Percentiles rank a stretch among this genome's conserved stretches.
Evolutionary conservation across 2,113 vertebrate genomes (phyloP).

Genomic region (Alexandromys fortis): DNA sequence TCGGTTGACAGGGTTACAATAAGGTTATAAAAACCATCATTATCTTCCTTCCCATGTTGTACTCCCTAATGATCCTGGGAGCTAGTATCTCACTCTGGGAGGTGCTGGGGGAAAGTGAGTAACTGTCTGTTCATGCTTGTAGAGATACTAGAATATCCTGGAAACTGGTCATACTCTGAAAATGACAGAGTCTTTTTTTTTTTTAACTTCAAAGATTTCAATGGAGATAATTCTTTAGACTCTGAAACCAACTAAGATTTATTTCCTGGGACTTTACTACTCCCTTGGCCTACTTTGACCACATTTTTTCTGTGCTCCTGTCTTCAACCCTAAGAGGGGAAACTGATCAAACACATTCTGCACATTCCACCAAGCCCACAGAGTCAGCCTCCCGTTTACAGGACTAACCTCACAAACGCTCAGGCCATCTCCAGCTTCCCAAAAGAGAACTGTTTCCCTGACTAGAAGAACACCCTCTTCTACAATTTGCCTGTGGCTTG

Average conservation of each 20-base stretch:
- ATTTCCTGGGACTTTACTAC: constrained; percentile 69
- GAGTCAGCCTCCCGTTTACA: constrained; percentile 84
- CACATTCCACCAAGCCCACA: constrained; percentile 87
- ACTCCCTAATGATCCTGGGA: constrained; percentile 27
- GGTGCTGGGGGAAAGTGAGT: not conserved
- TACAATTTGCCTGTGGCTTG: constrained; percentile 73
- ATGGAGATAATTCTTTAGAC: constrained; percentile 59
- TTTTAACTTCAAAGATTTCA: constrained; percentile 50
- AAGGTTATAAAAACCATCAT: not conserved
- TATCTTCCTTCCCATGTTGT: constrained; percentile 39
- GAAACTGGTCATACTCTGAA: constrained; percentile 40
- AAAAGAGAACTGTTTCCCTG: constrained; percentile 80
- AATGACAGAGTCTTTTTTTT: constrained; percentile 45
- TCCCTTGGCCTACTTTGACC: constrained; percentile 78
- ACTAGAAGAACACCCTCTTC: constrained; percentile 35
- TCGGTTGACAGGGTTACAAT: constrained; percentile 21
- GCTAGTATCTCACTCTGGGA: constrained; percentile 31
- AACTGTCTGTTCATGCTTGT: constrained; percentile 41
- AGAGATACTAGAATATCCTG: constrained; percentile 43
- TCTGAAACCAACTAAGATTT: constrained; percentile 76
- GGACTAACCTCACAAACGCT: constrained; percentile 84
- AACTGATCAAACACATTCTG: constrained; percentile 89
- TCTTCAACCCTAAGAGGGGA: constrained; percentile 82
- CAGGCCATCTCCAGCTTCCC: constrained; percentile 83
- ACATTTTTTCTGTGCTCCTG: constrained; percentile 80